A percentile compares a stretch with the other conserved stretches of the same genome.
Conservation (phyloP, 2,113 vertebrate genomes). For the Oxyruncus cristatus region DNA sequence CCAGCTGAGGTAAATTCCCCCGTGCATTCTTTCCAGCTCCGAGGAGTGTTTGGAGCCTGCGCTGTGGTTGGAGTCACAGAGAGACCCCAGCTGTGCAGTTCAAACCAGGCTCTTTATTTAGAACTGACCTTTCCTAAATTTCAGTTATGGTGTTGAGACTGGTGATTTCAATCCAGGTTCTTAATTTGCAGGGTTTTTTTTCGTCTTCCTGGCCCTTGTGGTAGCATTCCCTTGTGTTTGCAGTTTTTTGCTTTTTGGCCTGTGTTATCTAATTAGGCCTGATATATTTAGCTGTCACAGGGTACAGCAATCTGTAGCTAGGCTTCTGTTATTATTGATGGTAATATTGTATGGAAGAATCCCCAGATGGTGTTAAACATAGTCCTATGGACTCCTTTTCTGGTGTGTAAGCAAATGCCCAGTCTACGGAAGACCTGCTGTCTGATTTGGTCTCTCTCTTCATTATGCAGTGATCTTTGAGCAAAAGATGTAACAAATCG, state of each 20-base stretch:
- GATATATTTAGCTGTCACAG: conserved; percentile 56
- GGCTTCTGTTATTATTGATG: conserved; percentile 59
- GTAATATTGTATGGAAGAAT: conserved; percentile 35
- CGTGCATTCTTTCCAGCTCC: background rate
- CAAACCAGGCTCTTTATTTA: conserved; percentile 22
- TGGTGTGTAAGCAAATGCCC: conserved; percentile 52
- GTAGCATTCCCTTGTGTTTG: background rate
- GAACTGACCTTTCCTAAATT: conserved; percentile 40
- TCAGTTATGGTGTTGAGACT: background rate
- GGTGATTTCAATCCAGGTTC: background rate
- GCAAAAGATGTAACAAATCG: background rate
- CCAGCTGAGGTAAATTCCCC: conserved; percentile 63
- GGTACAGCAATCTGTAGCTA: conserved; percentile 55
- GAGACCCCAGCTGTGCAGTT: conserved; percentile 28
- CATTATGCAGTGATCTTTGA: background rate
- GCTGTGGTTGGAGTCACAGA: conserved; percentile 6
- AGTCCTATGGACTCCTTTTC: conserved; percentile 41
- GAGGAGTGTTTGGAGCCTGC: background rate
- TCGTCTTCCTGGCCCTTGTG: background rate
- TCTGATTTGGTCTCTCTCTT: conserved; percentile 31
- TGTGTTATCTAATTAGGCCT: conserved; percentile 50
- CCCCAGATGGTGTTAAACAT: conserved; percentile 59
- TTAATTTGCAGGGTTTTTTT: background rate
- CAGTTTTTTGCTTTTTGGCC: conserved; percentile 48
- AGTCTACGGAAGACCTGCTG: conserved; percentile 22